Evolutionary conservation across 2,113 vertebrate genomes (phyloP).

Genomic region (Phaetusa simplex): DNA sequence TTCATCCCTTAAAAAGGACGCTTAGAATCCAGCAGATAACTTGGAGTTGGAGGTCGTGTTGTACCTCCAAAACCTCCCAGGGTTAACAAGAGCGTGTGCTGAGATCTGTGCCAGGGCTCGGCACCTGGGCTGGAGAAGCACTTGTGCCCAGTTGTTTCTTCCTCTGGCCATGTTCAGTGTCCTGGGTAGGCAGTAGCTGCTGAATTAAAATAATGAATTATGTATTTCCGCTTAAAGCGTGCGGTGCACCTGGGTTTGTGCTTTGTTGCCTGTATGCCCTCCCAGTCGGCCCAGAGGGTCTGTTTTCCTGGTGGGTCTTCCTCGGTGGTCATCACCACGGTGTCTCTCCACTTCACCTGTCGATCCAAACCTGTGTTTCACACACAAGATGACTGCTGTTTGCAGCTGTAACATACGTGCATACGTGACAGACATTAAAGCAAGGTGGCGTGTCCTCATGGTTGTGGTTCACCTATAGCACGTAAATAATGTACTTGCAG

Average conservation of each 20-base stretch:
- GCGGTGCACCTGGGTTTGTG: not conserved
- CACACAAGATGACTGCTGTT: not conserved
- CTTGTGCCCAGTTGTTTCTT: not conserved
- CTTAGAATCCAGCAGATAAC: not conserved
- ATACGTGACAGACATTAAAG: not conserved
- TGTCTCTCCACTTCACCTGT: not conserved
- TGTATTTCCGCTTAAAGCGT: not conserved
- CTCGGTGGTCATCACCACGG: fast-evolving
- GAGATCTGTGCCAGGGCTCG: not conserved
- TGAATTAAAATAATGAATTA: not conserved
- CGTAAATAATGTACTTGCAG: not conserved
- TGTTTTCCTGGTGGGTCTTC: not conserved
- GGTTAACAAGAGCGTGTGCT: not conserved
- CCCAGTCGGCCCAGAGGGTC: too few relatives aligned
- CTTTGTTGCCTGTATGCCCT: not conserved
- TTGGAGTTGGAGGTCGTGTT: not conserved
- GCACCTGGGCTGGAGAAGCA: not conserved
- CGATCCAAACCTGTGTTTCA: not conserved
- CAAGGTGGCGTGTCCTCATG: not conserved
- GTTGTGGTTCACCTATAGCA: not conserved
- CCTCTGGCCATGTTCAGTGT: not conserved
- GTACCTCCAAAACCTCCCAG: not conserved
- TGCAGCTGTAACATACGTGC: not conserved
- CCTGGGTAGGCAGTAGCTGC: not conserved
- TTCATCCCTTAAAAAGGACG: not conserved